A percentile compares a stretch with the other conserved stretches of the same genome.
Evolutionary conservation across 2,888 invertebrate genomes (phyloP).

Genomic region (Neoitamus cyanurus): DNA sequence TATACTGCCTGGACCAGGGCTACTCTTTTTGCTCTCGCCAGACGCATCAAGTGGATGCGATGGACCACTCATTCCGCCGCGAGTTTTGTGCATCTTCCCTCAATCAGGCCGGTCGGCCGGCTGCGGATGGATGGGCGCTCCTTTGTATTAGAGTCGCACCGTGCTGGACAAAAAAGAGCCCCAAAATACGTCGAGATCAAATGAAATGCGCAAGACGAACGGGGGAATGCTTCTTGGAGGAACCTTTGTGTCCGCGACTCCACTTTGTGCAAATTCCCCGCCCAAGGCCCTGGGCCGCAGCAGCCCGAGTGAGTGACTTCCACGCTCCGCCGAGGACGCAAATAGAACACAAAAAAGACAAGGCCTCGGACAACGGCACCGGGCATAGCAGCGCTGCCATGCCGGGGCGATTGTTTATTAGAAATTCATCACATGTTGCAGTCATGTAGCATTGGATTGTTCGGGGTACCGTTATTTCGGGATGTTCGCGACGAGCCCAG

Average conservation of each 20-base stretch:
- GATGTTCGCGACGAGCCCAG: constrained; percentile 22
- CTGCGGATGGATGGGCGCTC: background rate
- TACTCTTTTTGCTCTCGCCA: constrained; percentile 1
- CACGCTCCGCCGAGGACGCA: constrained; percentile 2
- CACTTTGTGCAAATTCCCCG: constrained; percentile 40
- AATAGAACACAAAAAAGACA: constrained; percentile 30
- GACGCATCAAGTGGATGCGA: constrained; percentile 22
- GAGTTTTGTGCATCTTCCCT: background rate
- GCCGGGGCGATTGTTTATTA: constrained; percentile 44
- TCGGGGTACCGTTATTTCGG: constrained; percentile 45
- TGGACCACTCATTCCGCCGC: constrained; percentile 7
- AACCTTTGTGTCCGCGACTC: background rate
- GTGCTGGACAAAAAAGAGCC: constrained; percentile 8
- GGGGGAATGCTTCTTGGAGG: constrained; percentile 11
- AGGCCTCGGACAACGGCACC: constrained; percentile 37
- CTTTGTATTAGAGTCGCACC: constrained; percentile 26
- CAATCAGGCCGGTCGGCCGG: background rate
- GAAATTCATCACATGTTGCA: constrained; percentile 48
- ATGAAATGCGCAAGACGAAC: constrained; percentile 27
- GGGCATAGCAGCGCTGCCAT: background rate
- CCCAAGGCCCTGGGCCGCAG: background rate
- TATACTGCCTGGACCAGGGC: constrained; percentile 33
- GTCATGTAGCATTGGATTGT: constrained; percentile 36
- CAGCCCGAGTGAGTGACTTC: constrained; percentile 24
- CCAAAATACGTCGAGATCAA: constrained; percentile 21